Evolutionary conservation across 23 tunicate genomes (phyloP).

Genomic region (Clavelina lepadiformis): DNA sequence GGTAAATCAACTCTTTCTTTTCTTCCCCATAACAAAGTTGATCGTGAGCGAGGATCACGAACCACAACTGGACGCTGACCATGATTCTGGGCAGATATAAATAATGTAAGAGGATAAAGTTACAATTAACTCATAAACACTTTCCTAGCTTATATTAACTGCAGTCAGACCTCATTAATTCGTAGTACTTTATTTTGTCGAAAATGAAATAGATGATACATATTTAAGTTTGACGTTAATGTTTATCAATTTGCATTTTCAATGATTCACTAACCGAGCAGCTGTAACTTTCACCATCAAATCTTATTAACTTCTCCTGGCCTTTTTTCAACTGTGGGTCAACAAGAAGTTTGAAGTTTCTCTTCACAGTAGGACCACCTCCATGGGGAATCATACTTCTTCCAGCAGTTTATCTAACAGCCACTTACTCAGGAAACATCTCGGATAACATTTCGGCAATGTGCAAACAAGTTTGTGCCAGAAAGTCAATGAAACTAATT

Average conservation of each 20-base stretch:
- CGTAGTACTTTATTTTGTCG: not conserved
- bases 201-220: too few species aligned
- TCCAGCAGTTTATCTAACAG: too few species aligned
- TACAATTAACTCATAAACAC: not conserved
- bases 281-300: conserved; percentile 58
- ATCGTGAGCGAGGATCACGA: conserved; percentile 73
- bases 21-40: conserved; percentile 51
- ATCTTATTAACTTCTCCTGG: conserved; percentile 58
- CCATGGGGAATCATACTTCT: too few species aligned
- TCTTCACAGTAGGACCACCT: not conserved
- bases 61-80: conserved; percentile 75
- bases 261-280: conserved; percentile 46
- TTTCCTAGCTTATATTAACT: not conserved
- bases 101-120: not conserved
- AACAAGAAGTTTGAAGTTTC: conserved; percentile 55
- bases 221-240: too few species aligned
- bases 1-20: conserved; percentile 53
- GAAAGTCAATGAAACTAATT: not conserved
- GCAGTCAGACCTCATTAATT: not conserved
- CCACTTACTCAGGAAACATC: too few species aligned
- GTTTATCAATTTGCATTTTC: not conserved
- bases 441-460: too few species aligned
- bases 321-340: conserved; percentile 80
- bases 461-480: not conserved
- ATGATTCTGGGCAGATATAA: conserved; percentile 45